phyloP scores from a whole-genome alignment of 2,888 invertebrate genomes.

The Deilephila elpenor region DNA sequence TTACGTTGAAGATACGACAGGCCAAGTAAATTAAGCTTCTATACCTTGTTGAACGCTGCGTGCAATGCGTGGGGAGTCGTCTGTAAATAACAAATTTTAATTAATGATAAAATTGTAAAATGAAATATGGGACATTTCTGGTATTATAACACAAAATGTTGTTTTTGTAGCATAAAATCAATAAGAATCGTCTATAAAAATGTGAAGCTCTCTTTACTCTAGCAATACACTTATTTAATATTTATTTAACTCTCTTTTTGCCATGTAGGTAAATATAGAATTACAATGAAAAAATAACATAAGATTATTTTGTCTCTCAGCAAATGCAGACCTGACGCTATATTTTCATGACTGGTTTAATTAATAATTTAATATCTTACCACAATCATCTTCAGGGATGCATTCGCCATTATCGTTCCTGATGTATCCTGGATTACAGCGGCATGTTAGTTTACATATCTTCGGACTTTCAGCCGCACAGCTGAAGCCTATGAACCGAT shows the following conservation, averaged over 20 bases:
- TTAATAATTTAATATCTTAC: conserved; percentile 41
- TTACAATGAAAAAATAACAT: no score
- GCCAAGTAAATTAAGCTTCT: background rate
- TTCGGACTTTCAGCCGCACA: conserved; percentile 39
- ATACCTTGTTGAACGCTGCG: background rate
- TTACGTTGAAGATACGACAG: background rate
- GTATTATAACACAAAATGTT: background rate
- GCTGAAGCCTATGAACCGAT: conserved; percentile 41
- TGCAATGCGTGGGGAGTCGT: background rate
- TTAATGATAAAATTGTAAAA: no score
- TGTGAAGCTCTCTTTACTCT: no score
- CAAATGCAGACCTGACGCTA: background rate
- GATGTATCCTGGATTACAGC: conserved; percentile 52
- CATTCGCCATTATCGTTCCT: conserved; percentile 52
- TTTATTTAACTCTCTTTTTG: no score
- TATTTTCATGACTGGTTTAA: no score
- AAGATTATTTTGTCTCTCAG: no score
- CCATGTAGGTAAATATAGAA: no score
- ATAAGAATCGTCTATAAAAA: no score
- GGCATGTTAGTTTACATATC: conserved; percentile 50
- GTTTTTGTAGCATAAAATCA: background rate
- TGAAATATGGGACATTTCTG: no score
- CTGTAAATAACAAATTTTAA: background rate
- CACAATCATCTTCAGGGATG: conserved; percentile 49
- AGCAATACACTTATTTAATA: no score